A percentile compares a stretch with the other conserved stretches of the same genome.
These are phyloP conservation scores for Trematomus loennbergii DNA, from an alignment of 2,113 vertebrate species.

Conservation along the genomic window DNA sequence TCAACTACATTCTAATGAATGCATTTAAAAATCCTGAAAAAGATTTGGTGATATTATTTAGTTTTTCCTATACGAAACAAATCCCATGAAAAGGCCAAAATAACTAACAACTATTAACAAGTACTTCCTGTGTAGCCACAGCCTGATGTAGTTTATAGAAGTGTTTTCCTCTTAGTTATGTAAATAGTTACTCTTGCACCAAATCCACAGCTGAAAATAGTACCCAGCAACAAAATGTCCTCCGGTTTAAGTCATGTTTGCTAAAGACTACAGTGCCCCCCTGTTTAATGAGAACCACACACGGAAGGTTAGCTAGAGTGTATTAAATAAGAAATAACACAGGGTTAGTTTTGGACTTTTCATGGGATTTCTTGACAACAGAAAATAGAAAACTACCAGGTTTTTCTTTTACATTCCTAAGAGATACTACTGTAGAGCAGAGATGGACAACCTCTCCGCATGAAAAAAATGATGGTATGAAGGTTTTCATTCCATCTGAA, in stretches of 20 bases:
- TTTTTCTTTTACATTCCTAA: neutral
- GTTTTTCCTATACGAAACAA: neutral
- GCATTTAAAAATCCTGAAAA: neutral
- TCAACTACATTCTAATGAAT: neutral
- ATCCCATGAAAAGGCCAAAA: neutral
- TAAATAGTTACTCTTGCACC: neutral
- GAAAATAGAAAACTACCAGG: neutral
- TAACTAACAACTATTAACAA: neutral
- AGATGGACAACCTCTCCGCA: neutral
- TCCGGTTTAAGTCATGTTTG: neutral
- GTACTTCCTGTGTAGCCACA: neutral
- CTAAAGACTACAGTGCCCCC: neutral
- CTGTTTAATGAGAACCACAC: neutral
- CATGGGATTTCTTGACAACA: neutral
- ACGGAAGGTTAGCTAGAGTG: neutral
- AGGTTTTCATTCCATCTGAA: conserved; percentile 17
- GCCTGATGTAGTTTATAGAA: neutral
- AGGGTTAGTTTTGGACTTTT: neutral
- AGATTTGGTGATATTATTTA: neutral
- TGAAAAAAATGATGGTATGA: neutral
- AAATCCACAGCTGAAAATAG: neutral
- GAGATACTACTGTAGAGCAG: neutral
- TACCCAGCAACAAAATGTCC: neutral
- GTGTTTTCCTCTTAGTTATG: neutral
- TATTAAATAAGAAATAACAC: neutral